Conservation (phyloP, 2,113 vertebrate species). For the Actenoides hombroni region DNA sequence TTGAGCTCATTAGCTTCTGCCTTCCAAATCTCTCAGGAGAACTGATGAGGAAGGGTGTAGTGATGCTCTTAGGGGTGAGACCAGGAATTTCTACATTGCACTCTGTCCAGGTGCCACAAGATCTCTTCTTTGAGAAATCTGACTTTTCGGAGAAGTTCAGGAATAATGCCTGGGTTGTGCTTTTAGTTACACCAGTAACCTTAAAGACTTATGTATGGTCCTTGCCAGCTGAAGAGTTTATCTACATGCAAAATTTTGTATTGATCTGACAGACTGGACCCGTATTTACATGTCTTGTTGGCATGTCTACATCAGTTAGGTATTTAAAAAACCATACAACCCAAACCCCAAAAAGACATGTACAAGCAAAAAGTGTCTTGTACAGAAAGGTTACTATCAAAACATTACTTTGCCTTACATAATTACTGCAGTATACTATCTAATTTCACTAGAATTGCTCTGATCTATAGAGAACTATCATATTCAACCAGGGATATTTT, state of each 20-base stretch:
- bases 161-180: background rate
- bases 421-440: background rate
- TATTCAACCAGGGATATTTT: background rate
- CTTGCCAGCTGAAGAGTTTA: background rate
- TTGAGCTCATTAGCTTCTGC: background rate
- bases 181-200: background rate
- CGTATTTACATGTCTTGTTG: background rate
- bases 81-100: background rate
- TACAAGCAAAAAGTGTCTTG: background rate
- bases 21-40: background rate
- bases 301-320: background rate
- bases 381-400: background rate
- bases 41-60: background rate
- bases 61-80: background rate
- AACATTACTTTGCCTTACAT: background rate
- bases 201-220: background rate
- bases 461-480: background rate
- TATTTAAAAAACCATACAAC: background rate
- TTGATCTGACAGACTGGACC: background rate
- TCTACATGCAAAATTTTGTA: background rate
- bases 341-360: background rate
- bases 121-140: background rate
- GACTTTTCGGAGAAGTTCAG: background rate
- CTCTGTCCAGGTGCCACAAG: background rate
- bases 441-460: background rate